These are phyloP conservation scores for Trypoxylon attenuatum DNA, from an alignment of 2,888 invertebrate genomes.

Conservation along the genomic window DNA sequence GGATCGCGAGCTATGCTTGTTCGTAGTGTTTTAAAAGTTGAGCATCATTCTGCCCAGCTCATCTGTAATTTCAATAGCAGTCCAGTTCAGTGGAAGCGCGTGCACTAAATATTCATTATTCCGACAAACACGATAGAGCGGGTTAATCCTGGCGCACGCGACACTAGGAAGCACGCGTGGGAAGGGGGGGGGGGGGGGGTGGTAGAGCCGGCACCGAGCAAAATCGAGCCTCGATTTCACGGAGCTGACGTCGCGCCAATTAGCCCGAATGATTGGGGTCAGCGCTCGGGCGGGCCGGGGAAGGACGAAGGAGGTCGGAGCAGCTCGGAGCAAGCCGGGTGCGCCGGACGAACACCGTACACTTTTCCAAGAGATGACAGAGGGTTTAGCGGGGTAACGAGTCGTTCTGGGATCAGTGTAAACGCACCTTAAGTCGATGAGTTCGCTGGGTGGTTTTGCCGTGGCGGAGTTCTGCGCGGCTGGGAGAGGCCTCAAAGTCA, in stretches of 20 bases:
- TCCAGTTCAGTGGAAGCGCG: not conserved
- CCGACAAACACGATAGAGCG: not conserved
- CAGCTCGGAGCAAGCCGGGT: not conserved
- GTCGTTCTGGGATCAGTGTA: not conserved
- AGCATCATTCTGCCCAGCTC: not conserved
- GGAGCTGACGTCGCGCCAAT: constrained; percentile 27
- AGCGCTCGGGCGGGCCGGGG: too few species aligned
- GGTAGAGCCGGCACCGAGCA: constrained; percentile 9
- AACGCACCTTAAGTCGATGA: constrained; percentile 26
- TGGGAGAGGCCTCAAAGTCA: constrained; percentile 44
- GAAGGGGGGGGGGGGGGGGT: not conserved
- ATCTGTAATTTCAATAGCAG: constrained; percentile 1
- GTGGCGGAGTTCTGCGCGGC: not conserved
- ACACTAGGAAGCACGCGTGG: not conserved
- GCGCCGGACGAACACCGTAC: too few species aligned
- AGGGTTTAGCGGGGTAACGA: not conserved
- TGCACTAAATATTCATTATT: not conserved
- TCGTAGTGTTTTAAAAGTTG: too few species aligned
- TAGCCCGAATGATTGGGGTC: constrained; percentile 7
- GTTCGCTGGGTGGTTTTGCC: constrained; percentile 17
- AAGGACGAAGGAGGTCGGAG: not conserved
- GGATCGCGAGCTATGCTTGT: too few species aligned
- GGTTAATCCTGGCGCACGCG: not conserved
- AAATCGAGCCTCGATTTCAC: constrained; percentile 10
- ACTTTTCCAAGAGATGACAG: not conserved